A percentile compares a stretch with the other conserved stretches of the same genome.
These are phyloP conservation scores for Julus scanicus DNA, from an alignment of 2,888 invertebrate genomes.

Conservation along the genomic window DNA sequence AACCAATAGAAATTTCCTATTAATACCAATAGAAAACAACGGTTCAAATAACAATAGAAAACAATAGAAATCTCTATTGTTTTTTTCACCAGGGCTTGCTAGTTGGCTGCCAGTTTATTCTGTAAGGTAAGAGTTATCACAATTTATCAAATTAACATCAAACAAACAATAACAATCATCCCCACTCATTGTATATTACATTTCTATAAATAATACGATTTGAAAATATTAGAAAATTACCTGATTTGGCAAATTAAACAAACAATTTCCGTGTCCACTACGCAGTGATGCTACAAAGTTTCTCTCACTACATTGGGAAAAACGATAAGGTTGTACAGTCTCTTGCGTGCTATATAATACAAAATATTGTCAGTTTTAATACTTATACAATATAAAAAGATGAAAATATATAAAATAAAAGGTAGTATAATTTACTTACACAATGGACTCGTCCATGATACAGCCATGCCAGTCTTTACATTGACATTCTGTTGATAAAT, in stretches of 20 bases:
- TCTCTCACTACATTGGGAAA: constrained; percentile 92
- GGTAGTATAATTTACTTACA: constrained; percentile 65
- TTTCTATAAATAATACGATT: no score
- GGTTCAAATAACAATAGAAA: no score
- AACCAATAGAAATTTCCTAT: no score
- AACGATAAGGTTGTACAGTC: constrained; percentile 95
- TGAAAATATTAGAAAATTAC: constrained; percentile 66
- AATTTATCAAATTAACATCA: no score
- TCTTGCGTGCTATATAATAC: constrained; percentile 74
- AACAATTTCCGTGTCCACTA: constrained; percentile 88
- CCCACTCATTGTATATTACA: no score
- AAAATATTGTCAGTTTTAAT: not conserved
- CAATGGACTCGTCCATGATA: constrained; percentile 93
- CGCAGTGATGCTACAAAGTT: constrained; percentile 90
- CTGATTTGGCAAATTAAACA: constrained; percentile 94
- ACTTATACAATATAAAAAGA: not conserved
- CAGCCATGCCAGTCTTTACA: constrained; percentile 96
- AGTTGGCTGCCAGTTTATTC: no score
- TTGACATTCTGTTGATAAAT: constrained; percentile 73
- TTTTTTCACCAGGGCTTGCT: no score
- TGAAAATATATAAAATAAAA: not conserved
- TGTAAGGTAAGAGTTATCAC: no score
- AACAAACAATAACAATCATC: no score
- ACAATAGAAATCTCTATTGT: no score
- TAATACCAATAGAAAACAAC: no score